Evolutionary conservation across 1,140 invertebrate genomes (phyloP), one percentile per base, ranked within the genome.

Genomic region (Fopius arisanus): DNA sequence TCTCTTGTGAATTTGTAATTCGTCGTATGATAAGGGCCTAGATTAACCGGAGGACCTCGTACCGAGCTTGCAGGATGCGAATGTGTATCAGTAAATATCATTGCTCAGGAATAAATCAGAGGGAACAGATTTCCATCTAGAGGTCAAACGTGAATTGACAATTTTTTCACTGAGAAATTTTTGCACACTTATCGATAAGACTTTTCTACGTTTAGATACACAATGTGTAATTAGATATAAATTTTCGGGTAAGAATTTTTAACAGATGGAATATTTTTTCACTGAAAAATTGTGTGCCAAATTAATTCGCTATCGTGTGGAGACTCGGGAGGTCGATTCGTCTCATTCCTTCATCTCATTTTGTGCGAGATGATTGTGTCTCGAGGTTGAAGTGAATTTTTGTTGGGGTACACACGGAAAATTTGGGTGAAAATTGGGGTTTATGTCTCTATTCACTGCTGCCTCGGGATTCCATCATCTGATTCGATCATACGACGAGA

Each of bases 31-130:
- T 63, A 78, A 74, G 71, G 71, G 41, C 31, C 62, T 65, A 65
- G 62, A 65, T 33, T 31, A 65, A 31, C 3, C 33, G 26, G 28
- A n/a, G 26, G 62, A 65, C 62, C 62, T 65, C 62, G 9, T 19
- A 16, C 37, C 62, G 70, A 72, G 70, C 70, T 72, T 72, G 63
- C 70, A 72, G 62, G 37, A 72, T 72, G 59, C 59, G 37, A 66
- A 72, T 65, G 14, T 40, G 40, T 40, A 62, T 65, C 31, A 21
- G 29, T 23, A 51, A 51, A 16, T 43, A 65, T 78, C 67, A 78
- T 75, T 76, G 83, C 83, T 85, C 83, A 85, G 83, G 83, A 81
- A 84, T 70, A 75, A 68, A 68, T 33, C 9, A 29, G 3, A 48
- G 37, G 33, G 40, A 23, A 43, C 7, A 48, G n/a, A 69, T 9